Evolutionary conservation across 2,888 invertebrate species (phyloP).

Genomic region (Parthenolecanium corni): DNA sequence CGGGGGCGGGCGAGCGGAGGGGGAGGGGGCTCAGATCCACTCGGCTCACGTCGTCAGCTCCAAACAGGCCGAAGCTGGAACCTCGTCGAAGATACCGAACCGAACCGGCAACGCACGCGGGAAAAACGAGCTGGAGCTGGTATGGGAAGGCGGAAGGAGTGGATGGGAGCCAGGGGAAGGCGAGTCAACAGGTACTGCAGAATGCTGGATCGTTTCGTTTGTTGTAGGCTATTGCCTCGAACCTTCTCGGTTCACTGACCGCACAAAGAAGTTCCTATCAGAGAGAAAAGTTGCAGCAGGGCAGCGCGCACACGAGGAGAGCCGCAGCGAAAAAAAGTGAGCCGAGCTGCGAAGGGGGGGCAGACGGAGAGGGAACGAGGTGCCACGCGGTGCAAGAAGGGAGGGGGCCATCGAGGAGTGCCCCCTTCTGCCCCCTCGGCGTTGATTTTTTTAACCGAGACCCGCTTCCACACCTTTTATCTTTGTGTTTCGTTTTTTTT

Average conservation of each 20-base stretch:
- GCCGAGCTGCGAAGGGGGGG: background rate
- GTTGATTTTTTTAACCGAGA: conserved; percentile 6
- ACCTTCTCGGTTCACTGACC: conserved; percentile 27
- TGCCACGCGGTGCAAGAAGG: too few species aligned
- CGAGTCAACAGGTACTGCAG: conserved; percentile 28
- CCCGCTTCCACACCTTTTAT: conserved; percentile 27
- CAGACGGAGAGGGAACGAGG: background rate
- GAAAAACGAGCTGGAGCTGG: too few species aligned
- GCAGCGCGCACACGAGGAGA: too few species aligned
- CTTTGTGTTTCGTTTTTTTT: conserved; percentile 27
- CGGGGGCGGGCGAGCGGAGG: background rate
- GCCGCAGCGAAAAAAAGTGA: too few species aligned
- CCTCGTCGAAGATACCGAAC: too few species aligned
- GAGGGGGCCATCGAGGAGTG: conserved; percentile 2
- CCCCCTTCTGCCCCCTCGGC: conserved; percentile 5
- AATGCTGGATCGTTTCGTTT: conserved; percentile 25
- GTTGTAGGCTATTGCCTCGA: conserved; percentile 28
- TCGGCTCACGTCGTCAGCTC: too few species aligned
- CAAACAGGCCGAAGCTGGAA: too few species aligned
- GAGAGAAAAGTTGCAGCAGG: conserved; percentile 26
- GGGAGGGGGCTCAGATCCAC: background rate
- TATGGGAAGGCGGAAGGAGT: too few species aligned
- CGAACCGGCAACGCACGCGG: too few species aligned
- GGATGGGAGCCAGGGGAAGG: background rate
- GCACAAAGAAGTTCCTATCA: conserved; percentile 23